Base-by-base conservation (phyloP, 2,888 invertebrate genomes). In the Carterocephalus palaemon region DNA sequence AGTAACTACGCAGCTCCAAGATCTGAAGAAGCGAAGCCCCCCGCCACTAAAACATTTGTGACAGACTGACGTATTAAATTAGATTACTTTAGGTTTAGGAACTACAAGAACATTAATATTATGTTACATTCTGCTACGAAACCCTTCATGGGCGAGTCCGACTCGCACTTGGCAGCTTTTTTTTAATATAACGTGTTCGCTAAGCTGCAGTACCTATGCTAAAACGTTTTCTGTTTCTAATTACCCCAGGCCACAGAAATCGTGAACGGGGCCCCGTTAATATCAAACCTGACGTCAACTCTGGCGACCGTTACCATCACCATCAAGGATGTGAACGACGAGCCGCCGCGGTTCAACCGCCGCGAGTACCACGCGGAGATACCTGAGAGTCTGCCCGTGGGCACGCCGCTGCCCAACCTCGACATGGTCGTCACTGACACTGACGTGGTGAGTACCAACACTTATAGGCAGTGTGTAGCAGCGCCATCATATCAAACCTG, bases 321-420 rank as follows among this genome's bases (percentile, higher is more conserved):
- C 24, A 93, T 96, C 56, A 91, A 92, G 59, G 96, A 96, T 70
- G 94, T 96, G 1, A 96, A 96, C 72, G 96, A 96, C 67, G 95
- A 95, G 55, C 93, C 95, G 0, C 96, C 96, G 0, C 87, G 89
- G 29, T 96, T 96, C 77, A 95, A 95, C 78, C 89, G 90, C 29
- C 89, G 92, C 31, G 95, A 96, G 70, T 96, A 95, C 77, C 89
- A 88, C 56, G 92, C 95, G 7, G 91, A 92, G 50, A 90, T 96
- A 51, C 92, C 93, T 0, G 96, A 97, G 76, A 95, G 95, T 60
- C 90, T 95, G 5, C 91, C 93, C 0, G 88, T 91, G 19, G 95
- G 95, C 5, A 94, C 95, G 0, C 93, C 94, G 0, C 77, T 97
- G 19, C 94, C 95, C 0, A 90, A 92, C 60, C 72, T 96, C 53